Evolutionary conservation across 2,113 vertebrate genomes (phyloP), one percentile per base, ranked within the genome.

Genomic region (Vicugna pacos): DNA sequence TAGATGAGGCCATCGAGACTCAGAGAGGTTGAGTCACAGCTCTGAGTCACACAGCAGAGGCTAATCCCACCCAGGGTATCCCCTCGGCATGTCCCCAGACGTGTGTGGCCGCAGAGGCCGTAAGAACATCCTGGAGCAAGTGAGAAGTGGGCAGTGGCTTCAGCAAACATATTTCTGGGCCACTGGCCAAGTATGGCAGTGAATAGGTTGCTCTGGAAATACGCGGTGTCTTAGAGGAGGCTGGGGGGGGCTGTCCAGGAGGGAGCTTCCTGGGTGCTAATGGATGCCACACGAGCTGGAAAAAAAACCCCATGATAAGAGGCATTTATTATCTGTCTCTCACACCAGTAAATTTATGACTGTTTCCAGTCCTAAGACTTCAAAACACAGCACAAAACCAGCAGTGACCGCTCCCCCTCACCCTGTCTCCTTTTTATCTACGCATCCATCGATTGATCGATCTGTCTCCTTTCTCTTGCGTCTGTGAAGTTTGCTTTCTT

Each of bases 341-440:
- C 95, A 96, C 98, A 97, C 96, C 96, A 97, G 97, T 86, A 97
- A 97, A 98, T 98, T 98, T 98, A 98, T 85, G 97, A 95, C 94
- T 62, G 80, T 95, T 97, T 98, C 97, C 96, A 98, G 92, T 86
- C 85, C 97, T 94, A 65, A 94, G 97, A 98, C 98, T 98, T 98
- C 98, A 98, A 98, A 98, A 98, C 94, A 5, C 42, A 79, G 65
- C 84, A 19, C 48, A 52, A 35, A 17, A 26, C 12, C 56, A 35
- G 3, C 64, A 52, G 85, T 3, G 2, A 3, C 32, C 2, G 0
- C 35, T 19, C 26, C 1, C 30, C 42, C 17, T 24, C 13, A 26
- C 20, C 35, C 30, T 24, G 62, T 54, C 46, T 62, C 92, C 82
- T 62, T 1, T 48, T 95, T 80, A 91, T 90, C 84, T 14, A 4